phyloP scores from a whole-genome alignment of 2,113 vertebrate species.

The Oryzias javanicus region DNA sequence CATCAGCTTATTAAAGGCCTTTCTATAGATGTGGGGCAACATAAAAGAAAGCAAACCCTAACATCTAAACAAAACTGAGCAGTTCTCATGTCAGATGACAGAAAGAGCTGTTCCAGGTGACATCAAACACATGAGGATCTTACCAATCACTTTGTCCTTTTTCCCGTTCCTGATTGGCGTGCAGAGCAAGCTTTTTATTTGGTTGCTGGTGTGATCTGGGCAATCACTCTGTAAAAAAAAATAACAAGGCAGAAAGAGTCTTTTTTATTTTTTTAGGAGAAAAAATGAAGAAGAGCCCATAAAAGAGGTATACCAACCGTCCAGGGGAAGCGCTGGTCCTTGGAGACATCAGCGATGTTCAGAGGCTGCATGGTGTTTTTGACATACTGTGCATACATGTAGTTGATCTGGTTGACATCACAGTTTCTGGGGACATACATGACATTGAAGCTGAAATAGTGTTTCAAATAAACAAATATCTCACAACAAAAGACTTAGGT shows the following conservation, averaged over 20 bases:
- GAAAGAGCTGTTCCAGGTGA: no score
- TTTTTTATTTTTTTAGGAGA: neutral
- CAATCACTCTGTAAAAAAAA: constrained; percentile 82
- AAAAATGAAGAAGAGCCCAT: neutral
- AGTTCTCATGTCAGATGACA: no score
- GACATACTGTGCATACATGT: constrained; percentile 96
- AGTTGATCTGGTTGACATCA: constrained; percentile 89
- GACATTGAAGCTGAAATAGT: neutral
- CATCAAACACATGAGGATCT: neutral
- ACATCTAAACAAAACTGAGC: no score
- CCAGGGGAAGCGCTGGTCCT: constrained; percentile 90
- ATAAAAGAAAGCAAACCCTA: no score
- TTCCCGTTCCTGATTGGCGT: constrained; percentile 95
- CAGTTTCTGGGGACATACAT: constrained; percentile 76
- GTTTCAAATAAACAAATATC: neutral
- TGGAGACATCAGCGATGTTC: constrained; percentile 87
- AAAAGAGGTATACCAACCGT: constrained; percentile 79
- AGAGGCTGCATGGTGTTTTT: constrained; percentile 92
- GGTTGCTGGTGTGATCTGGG: constrained; percentile 73
- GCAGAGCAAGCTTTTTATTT: constrained; percentile 90
- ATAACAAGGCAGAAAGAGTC: constrained; percentile 28
- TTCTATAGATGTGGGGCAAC: no score
- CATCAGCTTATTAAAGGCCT: no score
- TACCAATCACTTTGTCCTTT: constrained; percentile 99
- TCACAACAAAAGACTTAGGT: neutral